A percentile compares a stretch with the other conserved stretches of the same genome.
Evolutionary conservation across 1,140 invertebrate species (phyloP).

Genomic region (Centruroides vittatus): DNA sequence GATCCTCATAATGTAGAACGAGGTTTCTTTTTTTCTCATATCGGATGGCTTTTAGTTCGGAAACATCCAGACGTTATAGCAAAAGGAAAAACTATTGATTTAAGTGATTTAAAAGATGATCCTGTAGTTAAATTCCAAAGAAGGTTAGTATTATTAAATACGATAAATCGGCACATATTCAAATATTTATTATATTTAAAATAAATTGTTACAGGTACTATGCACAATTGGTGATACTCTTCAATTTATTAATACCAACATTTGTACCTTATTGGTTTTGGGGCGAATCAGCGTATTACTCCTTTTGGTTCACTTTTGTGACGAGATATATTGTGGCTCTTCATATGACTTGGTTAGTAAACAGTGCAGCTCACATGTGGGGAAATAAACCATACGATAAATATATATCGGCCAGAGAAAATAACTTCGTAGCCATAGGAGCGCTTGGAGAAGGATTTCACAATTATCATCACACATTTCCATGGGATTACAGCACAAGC

Average conservation of each 20-base stretch:
- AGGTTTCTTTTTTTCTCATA: conserved; percentile 91
- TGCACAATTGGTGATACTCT: conserved; percentile 51
- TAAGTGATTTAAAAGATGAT: conserved; percentile 70
- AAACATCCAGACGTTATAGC: conserved; percentile 79
- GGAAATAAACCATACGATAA: conserved; percentile 78
- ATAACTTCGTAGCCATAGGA: conserved; percentile 31
- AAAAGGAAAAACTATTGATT: conserved; percentile 73
- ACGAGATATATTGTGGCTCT: conserved; percentile 63
- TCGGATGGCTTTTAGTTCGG: conserved; percentile 81
- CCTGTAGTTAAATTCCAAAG: conserved; percentile 72
- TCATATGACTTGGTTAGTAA: conserved; percentile 90
- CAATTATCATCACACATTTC: conserved; percentile 42
- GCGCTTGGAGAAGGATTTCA: conserved; percentile 39
- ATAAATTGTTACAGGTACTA: conserved; percentile 29
- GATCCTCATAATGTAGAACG: conserved; percentile 89
- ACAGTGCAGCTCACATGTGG: conserved; percentile 85
- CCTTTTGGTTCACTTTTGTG: not conserved
- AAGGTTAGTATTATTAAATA: conserved; percentile 28
- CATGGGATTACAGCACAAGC: conserved; percentile 34
- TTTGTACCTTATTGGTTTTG: not conserved
- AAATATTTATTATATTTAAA: conserved; percentile 21
- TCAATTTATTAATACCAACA: conserved; percentile 49
- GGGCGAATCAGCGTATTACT: not conserved
- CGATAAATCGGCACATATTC: too few relatives aligned
- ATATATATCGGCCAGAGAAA: conserved; percentile 38